phyloP scores from a whole-genome alignment of 2,797 vertebrate genomes.

The Diglossa cyanea region DNA sequence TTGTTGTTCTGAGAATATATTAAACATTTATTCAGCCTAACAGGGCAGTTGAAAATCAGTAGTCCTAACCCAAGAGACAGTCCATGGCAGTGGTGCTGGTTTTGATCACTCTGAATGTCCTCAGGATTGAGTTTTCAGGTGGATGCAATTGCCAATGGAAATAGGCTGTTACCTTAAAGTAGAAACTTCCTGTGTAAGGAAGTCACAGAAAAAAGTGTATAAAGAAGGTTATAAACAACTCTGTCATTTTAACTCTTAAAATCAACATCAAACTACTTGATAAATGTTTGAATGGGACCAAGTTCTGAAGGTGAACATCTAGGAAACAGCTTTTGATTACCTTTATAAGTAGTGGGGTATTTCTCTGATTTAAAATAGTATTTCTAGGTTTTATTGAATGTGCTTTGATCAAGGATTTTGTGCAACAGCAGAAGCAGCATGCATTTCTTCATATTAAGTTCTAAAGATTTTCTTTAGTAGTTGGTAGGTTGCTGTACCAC shows the following conservation, averaged over 20 bases:
- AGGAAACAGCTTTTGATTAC: not conserved
- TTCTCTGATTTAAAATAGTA: not conserved
- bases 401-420: not conserved
- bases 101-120: not conserved
- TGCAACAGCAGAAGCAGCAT: not conserved
- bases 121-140: not conserved
- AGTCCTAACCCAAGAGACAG: not conserved
- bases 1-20: not conserved
- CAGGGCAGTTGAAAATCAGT: not conserved
- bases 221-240: not conserved
- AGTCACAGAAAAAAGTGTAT: not conserved
- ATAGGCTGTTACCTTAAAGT: not conserved
- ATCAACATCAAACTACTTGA: not conserved
- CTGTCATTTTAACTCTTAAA: not conserved
- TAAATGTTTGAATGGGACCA: not conserved
- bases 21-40: not conserved
- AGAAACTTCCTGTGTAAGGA: not conserved
- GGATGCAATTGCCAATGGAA: not conserved
- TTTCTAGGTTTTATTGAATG: not conserved
- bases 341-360: not conserved
- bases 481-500: not conserved
- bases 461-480: not conserved
- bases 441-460: not conserved
- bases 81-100: not conserved
- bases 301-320: not conserved